Base-by-base conservation (phyloP, 2,797 vertebrate genomes). In the Botia kubotai region DNA sequence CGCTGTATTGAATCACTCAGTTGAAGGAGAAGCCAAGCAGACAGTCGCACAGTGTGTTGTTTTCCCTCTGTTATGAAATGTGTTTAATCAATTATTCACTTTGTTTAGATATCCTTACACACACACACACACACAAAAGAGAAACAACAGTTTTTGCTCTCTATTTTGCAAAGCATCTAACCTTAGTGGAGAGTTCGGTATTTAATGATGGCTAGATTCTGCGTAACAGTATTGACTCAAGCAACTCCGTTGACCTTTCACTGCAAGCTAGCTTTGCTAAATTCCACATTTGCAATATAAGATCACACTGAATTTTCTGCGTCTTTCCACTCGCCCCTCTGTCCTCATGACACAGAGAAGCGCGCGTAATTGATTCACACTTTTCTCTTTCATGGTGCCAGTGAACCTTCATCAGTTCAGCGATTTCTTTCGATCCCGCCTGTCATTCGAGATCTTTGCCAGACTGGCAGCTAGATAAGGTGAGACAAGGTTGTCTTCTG, bases 401-500 rank as follows among this genome's bases (percentile, higher is more conserved):
- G 84, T 87, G 88, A 84, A 87, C 76, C 80, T 57, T 87, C 88
- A 92, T 93, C 89, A 89, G 85, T 87, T 87, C 82, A 53, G 87
- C 74, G 76, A 92, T 91, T 90, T 88, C 88, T 90, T 89, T 90
- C 82, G 89, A 82, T 92, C 88, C 81, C 82, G 86, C 89, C 85
- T 90, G 90, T 92, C 90, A 88, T 86, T 83, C 85, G 87, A 87
- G 89, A 92, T 91, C 90, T 87, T 90, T 89, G 88, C 86, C 75
- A 87, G 89, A 89, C 87, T 90, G 89, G 92, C 89, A 89, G 91
- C 92, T 88, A 91, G 88, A 93, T 87, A 91, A 90, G 90, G 88
- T 82, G 75, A 90, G 86, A 91, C 90, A 91, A 89, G 87, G 85
- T 88, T 86, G 91, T 89, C 90, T 87, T 90, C 87, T 89, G 91